phyloP scores from a whole-genome alignment of 2,888 invertebrate genomes.

The Physocephala rufipes region DNA sequence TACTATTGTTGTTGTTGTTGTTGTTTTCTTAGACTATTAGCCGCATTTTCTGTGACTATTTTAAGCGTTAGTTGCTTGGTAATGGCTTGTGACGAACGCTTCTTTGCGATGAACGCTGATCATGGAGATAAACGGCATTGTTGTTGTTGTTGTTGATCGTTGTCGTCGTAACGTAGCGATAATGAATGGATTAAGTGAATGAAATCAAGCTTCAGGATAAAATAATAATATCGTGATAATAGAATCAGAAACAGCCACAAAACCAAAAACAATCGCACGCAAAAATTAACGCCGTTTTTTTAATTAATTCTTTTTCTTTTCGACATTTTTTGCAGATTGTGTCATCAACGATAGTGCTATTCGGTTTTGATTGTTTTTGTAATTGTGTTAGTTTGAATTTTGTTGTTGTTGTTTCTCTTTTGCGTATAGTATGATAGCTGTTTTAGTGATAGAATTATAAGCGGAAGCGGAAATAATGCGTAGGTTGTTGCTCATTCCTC shows the following conservation, averaged over 20 bases:
- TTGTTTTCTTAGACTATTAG: no score
- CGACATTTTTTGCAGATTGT: conserved; percentile 29
- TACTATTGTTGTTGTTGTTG: conserved; percentile 34
- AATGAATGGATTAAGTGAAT: no score
- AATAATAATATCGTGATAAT: neutral
- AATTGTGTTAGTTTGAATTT: conserved; percentile 1
- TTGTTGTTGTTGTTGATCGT: no score
- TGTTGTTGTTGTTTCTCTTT: neutral
- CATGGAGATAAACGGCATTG: conserved; percentile 40
- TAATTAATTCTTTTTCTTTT: conserved; percentile 15
- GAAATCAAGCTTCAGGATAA: neutral
- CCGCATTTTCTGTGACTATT: neutral
- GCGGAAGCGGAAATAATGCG: conserved; percentile 54
- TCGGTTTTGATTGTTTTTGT: conserved; percentile 11
- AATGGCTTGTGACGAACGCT: neutral
- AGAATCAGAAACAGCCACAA: neutral
- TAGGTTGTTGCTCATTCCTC: conserved; percentile 23
- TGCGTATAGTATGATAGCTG: no score
- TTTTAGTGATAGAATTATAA: conserved; percentile 23
- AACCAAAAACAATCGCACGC: neutral
- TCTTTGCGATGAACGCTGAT: conserved; percentile 47
- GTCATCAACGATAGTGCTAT: conserved; percentile 25
- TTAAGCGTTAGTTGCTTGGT: neutral
- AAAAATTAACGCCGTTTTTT: neutral
- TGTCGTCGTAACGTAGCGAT: conserved; percentile 9